Evolutionary conservation across 2,888 invertebrate genomes (phyloP).

Genomic region (Oligia latruncula): DNA sequence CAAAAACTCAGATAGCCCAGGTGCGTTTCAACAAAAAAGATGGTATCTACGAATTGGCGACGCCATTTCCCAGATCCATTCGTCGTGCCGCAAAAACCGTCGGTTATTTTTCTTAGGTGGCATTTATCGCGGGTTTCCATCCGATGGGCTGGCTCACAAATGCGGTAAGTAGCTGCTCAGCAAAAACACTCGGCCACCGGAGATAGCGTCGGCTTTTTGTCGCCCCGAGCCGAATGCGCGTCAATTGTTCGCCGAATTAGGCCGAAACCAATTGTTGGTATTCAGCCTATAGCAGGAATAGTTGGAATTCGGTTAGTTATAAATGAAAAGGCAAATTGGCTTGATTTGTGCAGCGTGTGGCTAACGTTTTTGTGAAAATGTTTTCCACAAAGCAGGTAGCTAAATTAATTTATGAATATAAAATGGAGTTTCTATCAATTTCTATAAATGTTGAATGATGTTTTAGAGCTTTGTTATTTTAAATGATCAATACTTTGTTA

Average conservation of each 20-base stretch:
- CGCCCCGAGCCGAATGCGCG: constrained; percentile 40
- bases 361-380: background rate
- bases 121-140: constrained; percentile 65
- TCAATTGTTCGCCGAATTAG: constrained; percentile 62
- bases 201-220: constrained; percentile 65
- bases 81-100: constrained; percentile 62
- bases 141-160: constrained; percentile 69
- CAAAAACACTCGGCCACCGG: constrained; percentile 71
- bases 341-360: background rate
- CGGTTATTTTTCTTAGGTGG: constrained; percentile 71
- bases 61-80: constrained; percentile 65
- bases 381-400: background rate
- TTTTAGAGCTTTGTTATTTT: background rate
- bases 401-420: background rate
- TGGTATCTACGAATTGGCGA: constrained; percentile 54
- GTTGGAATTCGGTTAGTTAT: constrained; percentile 12
- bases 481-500: background rate
- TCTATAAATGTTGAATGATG: background rate
- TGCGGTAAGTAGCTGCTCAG: constrained; percentile 67
- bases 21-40: constrained; percentile 66
- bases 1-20: constrained; percentile 60
- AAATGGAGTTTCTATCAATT: background rate
- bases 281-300: constrained; percentile 36
- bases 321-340: constrained; percentile 23
- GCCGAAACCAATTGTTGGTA: constrained; percentile 53